These are phyloP conservation scores for Donacobius atricapilla DNA, from an alignment of 2,113 vertebrate genomes.

Conservation along the genomic window DNA sequence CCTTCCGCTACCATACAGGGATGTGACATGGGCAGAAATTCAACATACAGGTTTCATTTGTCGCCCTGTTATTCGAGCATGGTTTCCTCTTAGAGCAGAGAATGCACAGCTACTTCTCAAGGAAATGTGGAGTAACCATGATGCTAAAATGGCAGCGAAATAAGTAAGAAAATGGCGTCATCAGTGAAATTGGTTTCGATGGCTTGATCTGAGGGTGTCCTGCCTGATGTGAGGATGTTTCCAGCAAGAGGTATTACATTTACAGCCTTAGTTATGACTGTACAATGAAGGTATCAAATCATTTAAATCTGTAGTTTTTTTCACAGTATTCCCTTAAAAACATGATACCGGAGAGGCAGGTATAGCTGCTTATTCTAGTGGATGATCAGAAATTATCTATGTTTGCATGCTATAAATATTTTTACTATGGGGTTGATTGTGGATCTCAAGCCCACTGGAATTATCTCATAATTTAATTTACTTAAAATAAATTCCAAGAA, in stretches of 20 bases:
- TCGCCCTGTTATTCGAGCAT: background rate
- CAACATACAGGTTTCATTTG: background rate
- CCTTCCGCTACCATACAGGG: background rate
- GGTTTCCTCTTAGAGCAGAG: background rate
- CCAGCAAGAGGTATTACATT: background rate
- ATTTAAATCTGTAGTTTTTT: background rate
- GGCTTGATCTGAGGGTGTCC: background rate
- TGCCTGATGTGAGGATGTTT: background rate
- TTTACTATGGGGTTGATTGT: background rate
- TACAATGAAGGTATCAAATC: background rate
- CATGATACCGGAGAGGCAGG: fast-evolving
- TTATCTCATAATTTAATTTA: background rate
- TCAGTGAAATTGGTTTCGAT: background rate
- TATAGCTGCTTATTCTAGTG: background rate
- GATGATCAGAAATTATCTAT: background rate
- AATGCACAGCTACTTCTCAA: background rate
- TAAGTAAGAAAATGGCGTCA: conserved; percentile 73
- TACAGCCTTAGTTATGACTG: background rate
- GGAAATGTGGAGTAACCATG: background rate
- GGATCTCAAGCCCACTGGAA: background rate
- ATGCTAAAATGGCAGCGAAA: conserved; percentile 74
- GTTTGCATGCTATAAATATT: background rate
- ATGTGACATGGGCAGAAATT: background rate
- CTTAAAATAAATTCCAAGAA: background rate
- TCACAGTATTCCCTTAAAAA: background rate